phyloP scores from a whole-genome alignment of 2,888 invertebrate genomes.

The Ophion ellenae region DNA sequence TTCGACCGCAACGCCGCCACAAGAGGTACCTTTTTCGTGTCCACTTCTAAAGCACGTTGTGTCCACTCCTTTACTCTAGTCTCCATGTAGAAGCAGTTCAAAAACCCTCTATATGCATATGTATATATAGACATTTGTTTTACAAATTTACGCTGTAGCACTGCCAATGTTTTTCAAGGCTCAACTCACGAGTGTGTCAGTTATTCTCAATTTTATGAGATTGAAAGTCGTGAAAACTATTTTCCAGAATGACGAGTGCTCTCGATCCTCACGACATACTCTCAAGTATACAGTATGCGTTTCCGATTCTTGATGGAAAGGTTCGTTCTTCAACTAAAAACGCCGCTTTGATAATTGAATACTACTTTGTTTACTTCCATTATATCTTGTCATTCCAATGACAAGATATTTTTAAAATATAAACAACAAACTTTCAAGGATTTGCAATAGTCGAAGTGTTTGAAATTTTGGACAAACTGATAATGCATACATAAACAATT shows the following conservation, averaged over 20 bases:
- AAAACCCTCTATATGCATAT: no score
- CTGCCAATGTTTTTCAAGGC: no score
- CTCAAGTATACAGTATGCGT: constrained; percentile 72
- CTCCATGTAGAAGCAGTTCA: no score
- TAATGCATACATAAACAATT: not conserved
- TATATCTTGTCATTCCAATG: no score
- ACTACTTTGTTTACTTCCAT: not conserved
- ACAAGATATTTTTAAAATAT: not conserved
- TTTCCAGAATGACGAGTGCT: constrained; percentile 24
- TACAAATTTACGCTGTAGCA: no score
- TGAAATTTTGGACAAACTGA: not conserved
- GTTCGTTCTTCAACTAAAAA: constrained; percentile 59
- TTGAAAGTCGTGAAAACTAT: not conserved
- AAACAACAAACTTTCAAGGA: not conserved
- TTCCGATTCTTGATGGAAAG: constrained; percentile 76
- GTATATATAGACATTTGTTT: no score
- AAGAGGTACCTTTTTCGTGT: no score
- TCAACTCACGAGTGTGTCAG: no score
- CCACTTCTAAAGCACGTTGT: no score
- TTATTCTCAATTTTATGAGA: not conserved
- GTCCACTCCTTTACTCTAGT: no score
- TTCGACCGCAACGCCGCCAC: no score
- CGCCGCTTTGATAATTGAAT: not conserved
- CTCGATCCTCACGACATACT: constrained; percentile 58
- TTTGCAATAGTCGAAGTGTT: not conserved